Percentiles rank a stretch among this genome's conserved stretches.
Conservation (phyloP, 2,888 invertebrate genomes). For the Helleia helle region DNA sequence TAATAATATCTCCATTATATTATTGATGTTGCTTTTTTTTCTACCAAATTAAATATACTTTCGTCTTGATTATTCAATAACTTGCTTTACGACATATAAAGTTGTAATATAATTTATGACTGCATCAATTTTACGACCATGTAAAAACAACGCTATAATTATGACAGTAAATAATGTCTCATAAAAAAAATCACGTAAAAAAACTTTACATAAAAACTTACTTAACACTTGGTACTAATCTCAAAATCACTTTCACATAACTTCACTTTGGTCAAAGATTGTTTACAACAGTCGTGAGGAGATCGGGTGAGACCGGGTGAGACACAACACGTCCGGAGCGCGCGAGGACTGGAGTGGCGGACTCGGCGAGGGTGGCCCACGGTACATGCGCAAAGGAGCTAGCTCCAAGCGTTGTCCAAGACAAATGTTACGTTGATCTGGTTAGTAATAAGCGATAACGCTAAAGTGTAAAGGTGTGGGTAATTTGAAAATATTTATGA, state of each 20-base stretch:
- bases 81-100: too few relatives aligned
- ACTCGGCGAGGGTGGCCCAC: conserved; percentile 33
- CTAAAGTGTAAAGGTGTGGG: conserved; percentile 6
- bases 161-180: too few relatives aligned
- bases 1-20: too few relatives aligned
- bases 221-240: too few relatives aligned
- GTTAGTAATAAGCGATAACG: conserved; percentile 12
- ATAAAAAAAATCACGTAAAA: too few relatives aligned
- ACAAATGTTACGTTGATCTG: conserved; percentile 40
- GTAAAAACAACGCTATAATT: too few relatives aligned
- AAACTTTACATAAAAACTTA: too few relatives aligned
- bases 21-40: too few relatives aligned
- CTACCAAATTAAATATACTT: too few relatives aligned
- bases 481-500: not conserved
- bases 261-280: conserved; percentile 14
- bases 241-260: conserved; percentile 8
- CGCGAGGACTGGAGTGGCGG: conserved; percentile 46
- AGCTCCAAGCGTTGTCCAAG: conserved; percentile 47
- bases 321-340: conserved; percentile 36
- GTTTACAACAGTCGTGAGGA: conserved; percentile 27
- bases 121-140: too few relatives aligned
- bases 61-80: too few relatives aligned
- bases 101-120: too few relatives aligned
- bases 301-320: conserved; percentile 24
- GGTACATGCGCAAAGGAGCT: conserved; percentile 57